phyloP scores from a whole-genome alignment of 2,888 invertebrate genomes.

The Leucania comma region DNA sequence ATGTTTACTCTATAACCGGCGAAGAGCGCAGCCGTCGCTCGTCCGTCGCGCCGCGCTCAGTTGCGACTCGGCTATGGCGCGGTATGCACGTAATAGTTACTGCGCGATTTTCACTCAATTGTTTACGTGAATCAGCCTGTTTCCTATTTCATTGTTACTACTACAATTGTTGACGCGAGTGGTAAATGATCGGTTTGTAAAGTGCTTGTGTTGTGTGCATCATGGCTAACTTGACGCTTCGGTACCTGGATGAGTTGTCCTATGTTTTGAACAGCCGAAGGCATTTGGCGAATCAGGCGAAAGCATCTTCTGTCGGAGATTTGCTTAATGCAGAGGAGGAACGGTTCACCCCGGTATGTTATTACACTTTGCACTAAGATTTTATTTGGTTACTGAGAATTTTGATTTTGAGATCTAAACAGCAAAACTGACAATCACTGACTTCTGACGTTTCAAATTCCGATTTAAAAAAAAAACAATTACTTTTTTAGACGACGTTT shows the following conservation, averaged over 20 bases:
- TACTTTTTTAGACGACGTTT: constrained; percentile 17
- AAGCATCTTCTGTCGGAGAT: constrained; percentile 89
- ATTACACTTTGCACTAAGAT: constrained; percentile 37
- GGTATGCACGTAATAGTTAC: constrained; percentile 59
- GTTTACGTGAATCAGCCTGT: constrained; percentile 77
- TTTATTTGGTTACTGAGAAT: constrained; percentile 44
- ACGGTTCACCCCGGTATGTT: constrained; percentile 83
- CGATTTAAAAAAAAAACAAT: constrained; percentile 32
- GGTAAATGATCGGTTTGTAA: constrained; percentile 66
- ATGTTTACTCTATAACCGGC: constrained; percentile 63
- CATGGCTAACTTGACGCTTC: constrained; percentile 87
- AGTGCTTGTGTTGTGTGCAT: constrained; percentile 69
- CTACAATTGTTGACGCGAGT: constrained; percentile 67
- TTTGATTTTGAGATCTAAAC: constrained; percentile 39
- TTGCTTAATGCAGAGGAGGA: constrained; percentile 87
- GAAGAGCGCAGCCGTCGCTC: constrained; percentile 61
- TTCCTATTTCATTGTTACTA: constrained; percentile 65
- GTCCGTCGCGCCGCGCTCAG: constrained; percentile 68
- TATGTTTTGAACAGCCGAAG: constrained; percentile 86
- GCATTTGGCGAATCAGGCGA: constrained; percentile 83
- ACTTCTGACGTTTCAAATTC: constrained; percentile 46
- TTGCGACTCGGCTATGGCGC: constrained; percentile 75
- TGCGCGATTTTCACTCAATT: constrained; percentile 58
- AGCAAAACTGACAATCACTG: constrained; percentile 48
- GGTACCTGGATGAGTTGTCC: constrained; percentile 89